Base-by-base conservation (phyloP, 2,113 vertebrate species). In the Cranoglanis bouderius region DNA sequence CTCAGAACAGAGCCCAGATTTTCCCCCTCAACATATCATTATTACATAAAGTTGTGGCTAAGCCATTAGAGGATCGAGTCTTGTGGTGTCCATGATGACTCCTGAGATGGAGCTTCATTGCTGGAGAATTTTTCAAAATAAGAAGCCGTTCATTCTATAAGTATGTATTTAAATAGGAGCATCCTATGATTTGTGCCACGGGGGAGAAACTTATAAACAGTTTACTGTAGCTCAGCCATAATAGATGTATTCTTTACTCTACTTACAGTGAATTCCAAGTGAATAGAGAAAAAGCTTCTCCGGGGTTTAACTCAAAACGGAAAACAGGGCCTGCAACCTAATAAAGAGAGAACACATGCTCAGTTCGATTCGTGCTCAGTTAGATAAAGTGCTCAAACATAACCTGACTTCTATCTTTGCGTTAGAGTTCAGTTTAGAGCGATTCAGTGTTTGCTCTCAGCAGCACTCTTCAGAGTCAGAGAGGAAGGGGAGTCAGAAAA, bases 1-100 rank as follows among this genome's bases (percentile, higher is more conserved):
- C 77, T 85, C 65, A 89, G 43, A 85, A 84, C 67, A 88, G 65
- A 32, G 88, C 63, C 75, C 38, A 14, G 3, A 38, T 53, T 89
- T 89, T 86, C 84, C 67, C 86, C 51, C 59, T 51, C 78, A 89
- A 78, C 32, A 83, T 88, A 91, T 87, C 57, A 87, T 91, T 91
- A 91, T 91, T 91, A 78, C 89, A 91, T 91, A 89, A 89, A 26
- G 43, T 21, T 65, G 84, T 70, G 89, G 89, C 89, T 78, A 74
- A 53, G 35, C 85, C 86, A 74, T 90, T 89, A 83, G 88, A 85
- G 43, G 67, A 90, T 85, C 12, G 77, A 89, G n/a, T 78, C 38
- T 85, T 89, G 89, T 88, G 89, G 89, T 87, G 77, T 86, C 83
- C 35, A 63, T 78, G 85, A 63, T 74, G 87, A 90, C 83, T 89